Evolutionary conservation across 1,140 invertebrate species (phyloP).

Genomic region (Medauroidea extradentata): DNA sequence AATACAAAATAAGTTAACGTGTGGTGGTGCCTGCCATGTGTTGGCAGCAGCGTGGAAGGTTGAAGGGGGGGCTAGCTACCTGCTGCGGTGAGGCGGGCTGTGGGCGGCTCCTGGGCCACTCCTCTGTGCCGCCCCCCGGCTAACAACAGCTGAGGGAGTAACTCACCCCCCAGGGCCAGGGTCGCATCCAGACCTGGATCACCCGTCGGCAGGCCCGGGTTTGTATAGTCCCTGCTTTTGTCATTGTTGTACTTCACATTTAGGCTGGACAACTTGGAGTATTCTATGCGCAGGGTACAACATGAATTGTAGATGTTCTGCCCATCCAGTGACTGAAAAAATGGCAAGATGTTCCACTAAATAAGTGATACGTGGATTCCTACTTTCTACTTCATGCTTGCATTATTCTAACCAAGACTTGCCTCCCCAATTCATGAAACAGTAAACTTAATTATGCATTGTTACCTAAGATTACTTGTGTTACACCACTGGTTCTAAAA

Average conservation of each 20-base stretch:
- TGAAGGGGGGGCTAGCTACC: constrained; percentile 5
- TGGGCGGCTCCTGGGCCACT: constrained; percentile 1
- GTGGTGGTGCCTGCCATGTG: too few species aligned
- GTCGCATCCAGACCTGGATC: constrained; percentile 67
- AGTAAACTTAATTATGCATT: too few species aligned
- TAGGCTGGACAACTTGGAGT: constrained; percentile 94
- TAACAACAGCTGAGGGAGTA: constrained; percentile 60
- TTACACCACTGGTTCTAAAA: too few species aligned
- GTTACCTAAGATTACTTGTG: too few species aligned
- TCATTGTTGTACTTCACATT: constrained; percentile 99
- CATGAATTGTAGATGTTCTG: constrained; percentile 99
- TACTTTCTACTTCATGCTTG: too few species aligned
- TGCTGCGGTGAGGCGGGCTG: constrained; percentile 11
- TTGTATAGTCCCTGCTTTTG: constrained; percentile 98
- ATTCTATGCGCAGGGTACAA: constrained; percentile 98
- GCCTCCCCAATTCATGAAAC: too few species aligned
- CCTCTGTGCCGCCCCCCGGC: constrained; percentile 33
- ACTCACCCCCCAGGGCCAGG: constrained; percentile 43
- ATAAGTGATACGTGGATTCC: too few species aligned
- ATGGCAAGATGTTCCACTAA: too few species aligned
- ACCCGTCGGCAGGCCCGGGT: constrained; percentile 92
- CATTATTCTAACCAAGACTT: too few species aligned
- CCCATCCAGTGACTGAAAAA: constrained; percentile 81
- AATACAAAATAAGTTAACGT: too few species aligned
- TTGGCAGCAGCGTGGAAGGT: too few species aligned